Evolutionary conservation across 2,797 vertebrate genomes (phyloP).

Genomic region (Sphaeramia orbicularis): DNA sequence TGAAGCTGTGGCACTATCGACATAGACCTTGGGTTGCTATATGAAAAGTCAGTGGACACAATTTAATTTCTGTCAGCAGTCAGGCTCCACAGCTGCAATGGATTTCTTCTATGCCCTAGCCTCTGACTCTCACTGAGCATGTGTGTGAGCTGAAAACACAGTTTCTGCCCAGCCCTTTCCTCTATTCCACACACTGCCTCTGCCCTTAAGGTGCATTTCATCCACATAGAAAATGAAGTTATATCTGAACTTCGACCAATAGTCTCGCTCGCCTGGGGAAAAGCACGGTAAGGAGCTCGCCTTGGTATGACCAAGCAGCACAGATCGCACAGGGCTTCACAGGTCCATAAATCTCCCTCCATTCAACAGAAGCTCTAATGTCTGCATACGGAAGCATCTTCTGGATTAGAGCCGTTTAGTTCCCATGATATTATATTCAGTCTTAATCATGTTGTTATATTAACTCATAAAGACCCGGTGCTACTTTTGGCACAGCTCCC

Average conservation of each 20-base stretch:
- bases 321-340: conserved; percentile 65
- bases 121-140: conserved; percentile 74
- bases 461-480: no score
- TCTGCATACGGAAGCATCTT: conserved; percentile 48
- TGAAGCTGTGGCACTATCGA: conserved; percentile 71
- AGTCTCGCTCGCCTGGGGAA: conserved; percentile 91
- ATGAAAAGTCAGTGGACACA: conserved; percentile 85
- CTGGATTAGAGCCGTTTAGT: not conserved
- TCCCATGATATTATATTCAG: not conserved
- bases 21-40: conserved; percentile 80
- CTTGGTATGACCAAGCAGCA: conserved; percentile 66
- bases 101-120: conserved; percentile 81
- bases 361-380: conserved; percentile 64
- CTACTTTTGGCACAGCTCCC: no score
- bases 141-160: conserved; percentile 69
- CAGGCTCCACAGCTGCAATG: conserved; percentile 80
- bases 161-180: conserved; percentile 53
- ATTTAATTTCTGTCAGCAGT: conserved; percentile 87
- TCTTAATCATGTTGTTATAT: no score
- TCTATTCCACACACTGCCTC: conserved; percentile 61
- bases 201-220: conserved; percentile 92
- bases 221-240: conserved; percentile 96
- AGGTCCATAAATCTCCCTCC: conserved; percentile 80
- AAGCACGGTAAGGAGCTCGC: conserved; percentile 83
- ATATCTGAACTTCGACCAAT: conserved; percentile 94